Conservation (phyloP, 2,797 vertebrate genomes). For the Oreochromis grahami region DNA sequence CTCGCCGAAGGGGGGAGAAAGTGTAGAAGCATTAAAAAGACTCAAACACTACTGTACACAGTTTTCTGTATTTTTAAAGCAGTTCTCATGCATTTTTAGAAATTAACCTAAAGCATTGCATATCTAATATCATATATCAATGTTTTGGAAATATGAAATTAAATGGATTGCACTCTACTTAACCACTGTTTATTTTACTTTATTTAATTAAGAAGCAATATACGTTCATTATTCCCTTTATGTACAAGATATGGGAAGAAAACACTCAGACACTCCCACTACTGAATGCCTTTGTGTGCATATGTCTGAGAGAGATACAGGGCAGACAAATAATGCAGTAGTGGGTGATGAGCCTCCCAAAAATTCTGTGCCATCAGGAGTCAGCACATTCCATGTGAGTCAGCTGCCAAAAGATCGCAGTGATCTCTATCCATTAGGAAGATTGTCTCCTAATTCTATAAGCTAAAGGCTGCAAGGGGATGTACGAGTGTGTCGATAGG, state of each 20-base stretch:
- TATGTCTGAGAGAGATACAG: background rate
- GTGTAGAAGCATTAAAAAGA: background rate
- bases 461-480: conserved; percentile 15
- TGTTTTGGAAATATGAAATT: background rate
- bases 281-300: conserved; percentile 1
- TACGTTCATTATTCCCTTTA: background rate
- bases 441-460: conserved; percentile 65
- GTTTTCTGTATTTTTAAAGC: background rate
- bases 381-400: conserved; percentile 54
- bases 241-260: background rate
- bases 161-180: background rate
- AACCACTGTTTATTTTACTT: background rate
- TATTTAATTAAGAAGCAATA: conserved; percentile 4
- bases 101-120: background rate
- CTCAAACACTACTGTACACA: background rate
- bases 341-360: conserved; percentile 22
- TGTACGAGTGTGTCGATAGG: conserved; percentile 28
- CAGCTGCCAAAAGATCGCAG: conserved; percentile 43
- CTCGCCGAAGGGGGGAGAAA: background rate
- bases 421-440: conserved; percentile 59
- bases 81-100: background rate
- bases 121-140: background rate
- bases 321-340: background rate
- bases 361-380: conserved; percentile 13
- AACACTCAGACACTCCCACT: conserved; percentile 28